Conservation (phyloP, 2,888 invertebrate genomes). For the Ariolimax columbianus region DNA sequence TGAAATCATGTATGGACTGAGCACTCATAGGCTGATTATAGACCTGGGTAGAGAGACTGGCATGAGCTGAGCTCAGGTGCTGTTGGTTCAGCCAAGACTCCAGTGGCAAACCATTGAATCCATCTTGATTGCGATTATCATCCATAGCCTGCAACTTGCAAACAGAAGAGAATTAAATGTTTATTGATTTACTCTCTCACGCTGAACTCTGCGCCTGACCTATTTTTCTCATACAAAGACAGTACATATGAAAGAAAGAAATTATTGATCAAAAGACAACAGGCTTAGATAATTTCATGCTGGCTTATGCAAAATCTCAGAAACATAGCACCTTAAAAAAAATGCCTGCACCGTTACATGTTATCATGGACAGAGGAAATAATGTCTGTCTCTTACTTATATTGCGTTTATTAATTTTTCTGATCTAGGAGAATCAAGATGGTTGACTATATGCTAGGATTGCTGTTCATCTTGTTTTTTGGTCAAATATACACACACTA, state of each 20-base stretch:
- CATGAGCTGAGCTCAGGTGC: slow-evolving; percentile 19
- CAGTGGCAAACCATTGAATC: slow-evolving; percentile 41
- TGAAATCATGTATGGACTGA: slow-evolving; percentile 26
- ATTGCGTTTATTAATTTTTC: too few relatives aligned
- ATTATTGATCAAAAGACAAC: slow-evolving; percentile 9
- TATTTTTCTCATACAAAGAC: slow-evolving; percentile 32
- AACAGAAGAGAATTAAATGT: slow-evolving; percentile 16
- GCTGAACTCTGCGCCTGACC: slow-evolving; percentile 24
- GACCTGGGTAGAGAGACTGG: slow-evolving; percentile 5
- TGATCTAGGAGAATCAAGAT: too few relatives aligned
- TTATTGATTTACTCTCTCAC: slow-evolving; percentile 30
- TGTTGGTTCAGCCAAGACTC: slow-evolving; percentile 40
- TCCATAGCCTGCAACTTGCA: slow-evolving; percentile 42
- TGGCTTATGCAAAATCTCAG: neutral
- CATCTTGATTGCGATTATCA: slow-evolving; percentile 38
- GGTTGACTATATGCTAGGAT: too few relatives aligned
- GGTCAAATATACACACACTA: too few relatives aligned
- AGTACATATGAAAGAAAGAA: slow-evolving; percentile 2
- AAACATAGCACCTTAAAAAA: too few relatives aligned
- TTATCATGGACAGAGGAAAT: too few relatives aligned
- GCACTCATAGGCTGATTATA: slow-evolving; percentile 22
- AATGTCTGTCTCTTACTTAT: too few relatives aligned
- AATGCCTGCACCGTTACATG: too few relatives aligned
- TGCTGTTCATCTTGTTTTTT: too few relatives aligned
- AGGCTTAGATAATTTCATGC: slow-evolving; percentile 20